Evolutionary conservation across 2,888 invertebrate species (phyloP).

Genomic region (Nowickia ferox): DNA sequence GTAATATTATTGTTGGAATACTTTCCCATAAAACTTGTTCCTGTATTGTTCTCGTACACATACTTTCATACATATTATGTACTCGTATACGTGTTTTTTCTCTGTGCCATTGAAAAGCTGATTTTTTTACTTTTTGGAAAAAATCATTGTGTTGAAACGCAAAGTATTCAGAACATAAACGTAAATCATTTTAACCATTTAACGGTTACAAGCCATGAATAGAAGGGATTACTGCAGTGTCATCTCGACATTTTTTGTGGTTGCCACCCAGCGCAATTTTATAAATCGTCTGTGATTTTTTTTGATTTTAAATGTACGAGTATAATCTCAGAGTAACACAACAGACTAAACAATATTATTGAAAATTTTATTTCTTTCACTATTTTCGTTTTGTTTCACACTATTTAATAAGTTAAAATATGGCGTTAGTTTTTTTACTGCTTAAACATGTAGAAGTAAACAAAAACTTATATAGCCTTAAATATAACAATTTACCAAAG

Average conservation of each 20-base stretch:
- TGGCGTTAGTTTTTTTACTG: too few relatives aligned
- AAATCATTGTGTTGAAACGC: slow-evolving; percentile 40
- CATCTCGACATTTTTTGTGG: slow-evolving; percentile 21
- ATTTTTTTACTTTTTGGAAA: slow-evolving; percentile 25
- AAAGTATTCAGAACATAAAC: slow-evolving; percentile 53
- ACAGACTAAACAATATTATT: too few relatives aligned
- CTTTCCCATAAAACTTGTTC: slow-evolving; percentile 34
- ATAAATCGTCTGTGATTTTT: neutral
- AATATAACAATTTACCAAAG: too few relatives aligned
- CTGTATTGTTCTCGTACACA: neutral
- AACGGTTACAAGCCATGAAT: slow-evolving; percentile 22
- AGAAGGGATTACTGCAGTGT: slow-evolving; percentile 14
- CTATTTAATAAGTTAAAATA: too few relatives aligned
- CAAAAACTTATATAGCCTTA: too few relatives aligned
- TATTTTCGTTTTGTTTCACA: too few relatives aligned
- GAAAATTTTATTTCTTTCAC: too few relatives aligned
- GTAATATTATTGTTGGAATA: neutral
- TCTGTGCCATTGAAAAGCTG: slow-evolving; percentile 49
- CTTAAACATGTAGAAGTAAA: too few relatives aligned
- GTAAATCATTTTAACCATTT: slow-evolving; percentile 68
- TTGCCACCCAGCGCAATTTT: slow-evolving; percentile 22
- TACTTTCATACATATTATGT: neutral
- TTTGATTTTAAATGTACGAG: neutral
- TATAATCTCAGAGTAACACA: neutral
- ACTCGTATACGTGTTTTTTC: slow-evolving; percentile 5